Base-by-base conservation (phyloP, 2,113 vertebrate genomes). In the Macquaria australasica region DNA sequence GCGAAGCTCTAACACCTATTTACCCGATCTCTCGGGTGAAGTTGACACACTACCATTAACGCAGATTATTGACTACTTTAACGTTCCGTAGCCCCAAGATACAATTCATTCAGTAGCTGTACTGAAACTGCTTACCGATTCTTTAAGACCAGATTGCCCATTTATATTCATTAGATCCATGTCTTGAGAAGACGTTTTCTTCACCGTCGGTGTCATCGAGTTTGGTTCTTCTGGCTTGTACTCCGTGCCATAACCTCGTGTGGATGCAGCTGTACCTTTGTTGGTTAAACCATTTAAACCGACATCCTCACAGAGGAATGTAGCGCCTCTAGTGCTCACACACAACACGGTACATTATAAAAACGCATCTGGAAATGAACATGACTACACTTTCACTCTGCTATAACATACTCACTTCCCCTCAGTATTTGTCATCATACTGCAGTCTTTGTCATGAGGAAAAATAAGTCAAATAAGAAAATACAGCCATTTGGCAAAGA, bases 191-290 rank as follows among this genome's bases (percentile, higher is more conserved):
- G 62, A 72, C 11, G 9, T 5, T 1, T 16, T 53, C 12, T 68
- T 82, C 11, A 14, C 72, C 11, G 77, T 89, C 7, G 83, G 59
- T 45, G 88, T 83, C 89, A 91, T 91, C 58, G 20, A 3, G 0
- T 53, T 2, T 14, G 3, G 3, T 0, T 53, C 45, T 20, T 69
- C 6, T 25, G 5, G 45, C 12, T 55, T 4, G 3, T 43, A 0
- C 75, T 56, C 15, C 0, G 23, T 67, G 18, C 21, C 70, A 86
- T 79, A 28, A 64, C 84, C 69, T 56, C 31, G 34, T 20, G 62
- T 23, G 45, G 1, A 15, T n/a, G 62, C 2, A 11, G 45, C 25
- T 64, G 51, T 1, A 28, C 60, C 74, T 76, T 10, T 10, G 80
- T 15, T 39, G 48, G 20, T n/a, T n/a, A 15, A 25, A 16, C 69